phyloP scores from a whole-genome alignment of 2,113 vertebrate genomes.

The Danionella cerebrum region DNA sequence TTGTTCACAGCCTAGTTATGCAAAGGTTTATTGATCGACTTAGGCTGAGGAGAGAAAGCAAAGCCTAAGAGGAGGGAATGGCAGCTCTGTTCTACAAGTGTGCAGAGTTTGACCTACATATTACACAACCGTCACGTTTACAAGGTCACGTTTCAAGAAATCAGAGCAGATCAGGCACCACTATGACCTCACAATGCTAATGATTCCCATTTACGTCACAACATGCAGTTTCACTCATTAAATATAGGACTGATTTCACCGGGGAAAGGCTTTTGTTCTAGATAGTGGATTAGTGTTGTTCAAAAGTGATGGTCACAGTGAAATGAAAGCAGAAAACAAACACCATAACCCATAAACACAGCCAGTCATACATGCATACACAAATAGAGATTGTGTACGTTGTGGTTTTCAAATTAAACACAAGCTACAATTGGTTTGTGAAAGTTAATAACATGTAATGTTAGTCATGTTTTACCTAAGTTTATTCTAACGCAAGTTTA shows the following conservation, averaged over 20 bases:
- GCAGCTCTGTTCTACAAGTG: slow-evolving; percentile 10
- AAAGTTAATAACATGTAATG: too few species aligned
- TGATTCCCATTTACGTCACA: slow-evolving; percentile 6
- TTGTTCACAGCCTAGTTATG: background rate
- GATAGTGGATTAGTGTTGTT: background rate
- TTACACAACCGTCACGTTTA: slow-evolving; percentile 38
- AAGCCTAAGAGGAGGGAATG: slow-evolving; percentile 1
- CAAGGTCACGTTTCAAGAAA: background rate
- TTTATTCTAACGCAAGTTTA: too few species aligned
- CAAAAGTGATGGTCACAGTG: too few species aligned
- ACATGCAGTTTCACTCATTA: slow-evolving; percentile 2
- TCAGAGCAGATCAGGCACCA: background rate
- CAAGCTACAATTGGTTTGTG: too few species aligned
- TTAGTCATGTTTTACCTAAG: too few species aligned
- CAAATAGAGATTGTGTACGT: too few species aligned
- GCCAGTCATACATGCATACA: too few species aligned
- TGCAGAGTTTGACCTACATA: slow-evolving; percentile 42
- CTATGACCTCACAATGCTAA: slow-evolving; percentile 35
- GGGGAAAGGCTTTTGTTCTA: background rate
- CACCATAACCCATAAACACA: background rate
- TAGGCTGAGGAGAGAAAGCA: background rate
- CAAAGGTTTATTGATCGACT: background rate
- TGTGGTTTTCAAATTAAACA: too few species aligned
- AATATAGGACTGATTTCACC: background rate
- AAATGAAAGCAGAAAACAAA: background rate